Conservation (phyloP, 2,797 vertebrate genomes). For the Cryptoblepharus egeriae region DNA sequence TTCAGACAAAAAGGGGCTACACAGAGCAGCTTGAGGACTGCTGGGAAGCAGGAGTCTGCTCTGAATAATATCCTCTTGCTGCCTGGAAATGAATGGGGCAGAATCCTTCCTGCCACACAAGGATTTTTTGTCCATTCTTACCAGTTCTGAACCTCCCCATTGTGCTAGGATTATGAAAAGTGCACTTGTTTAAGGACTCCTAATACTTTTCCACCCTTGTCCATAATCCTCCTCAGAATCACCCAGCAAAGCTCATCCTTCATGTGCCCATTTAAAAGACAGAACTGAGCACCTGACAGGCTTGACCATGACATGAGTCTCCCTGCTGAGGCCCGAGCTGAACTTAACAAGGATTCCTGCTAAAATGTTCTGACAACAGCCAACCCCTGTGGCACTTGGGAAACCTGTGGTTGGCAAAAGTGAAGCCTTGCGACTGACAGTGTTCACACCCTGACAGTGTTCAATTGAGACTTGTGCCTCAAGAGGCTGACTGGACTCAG, state of each 20-base stretch:
- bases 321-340: too few relatives aligned
- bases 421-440: not conserved
- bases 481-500: too few relatives aligned
- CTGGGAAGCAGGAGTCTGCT: too few relatives aligned
- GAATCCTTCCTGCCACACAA: too few relatives aligned
- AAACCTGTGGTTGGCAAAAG: not conserved
- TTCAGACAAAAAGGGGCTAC: too few relatives aligned
- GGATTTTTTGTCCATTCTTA: too few relatives aligned
- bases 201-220: not conserved
- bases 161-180: not conserved
- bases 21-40: too few relatives aligned
- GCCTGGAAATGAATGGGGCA: too few relatives aligned
- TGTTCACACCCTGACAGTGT: too few relatives aligned
- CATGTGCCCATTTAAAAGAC: not conserved
- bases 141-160: too few relatives aligned
- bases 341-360: not conserved
- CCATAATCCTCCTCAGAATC: not conserved
- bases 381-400: not conserved
- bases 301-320: not conserved
- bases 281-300: not conserved
- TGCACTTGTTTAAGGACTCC: not conserved
- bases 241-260: not conserved
- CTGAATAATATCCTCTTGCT: too few relatives aligned
- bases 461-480: too few relatives aligned
- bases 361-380: not conserved